These are phyloP conservation scores for Leptothorax acervorum DNA, from an alignment of 2,888 invertebrate species.

Conservation along the genomic window DNA sequence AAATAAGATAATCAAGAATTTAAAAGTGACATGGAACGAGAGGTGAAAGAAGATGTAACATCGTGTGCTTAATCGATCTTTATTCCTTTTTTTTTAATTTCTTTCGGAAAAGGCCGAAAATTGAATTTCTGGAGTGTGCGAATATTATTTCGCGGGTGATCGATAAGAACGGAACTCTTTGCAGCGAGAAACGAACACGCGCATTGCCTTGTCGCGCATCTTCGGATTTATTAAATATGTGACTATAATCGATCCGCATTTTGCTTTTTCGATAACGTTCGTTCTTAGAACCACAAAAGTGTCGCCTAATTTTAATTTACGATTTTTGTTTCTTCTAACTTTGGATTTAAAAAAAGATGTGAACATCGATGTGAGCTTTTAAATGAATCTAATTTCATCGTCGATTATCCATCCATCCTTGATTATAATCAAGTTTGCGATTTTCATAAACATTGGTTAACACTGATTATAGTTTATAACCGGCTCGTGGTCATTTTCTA, in stretches of 20 bases:
- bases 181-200: background rate
- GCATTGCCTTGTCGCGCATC: background rate
- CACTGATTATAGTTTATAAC: background rate
- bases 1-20: conserved; percentile 59
- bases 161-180: conserved; percentile 19
- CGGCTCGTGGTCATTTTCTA: background rate
- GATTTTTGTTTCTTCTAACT: background rate
- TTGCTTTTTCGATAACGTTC: background rate
- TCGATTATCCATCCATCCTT: background rate
- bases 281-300: background rate
- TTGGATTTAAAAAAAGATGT: background rate
- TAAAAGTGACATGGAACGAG: conserved; percentile 52
- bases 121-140: conserved; percentile 61
- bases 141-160: conserved; percentile 57
- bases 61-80: conserved; percentile 63
- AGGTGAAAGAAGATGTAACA: conserved; percentile 54
- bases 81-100: conserved; percentile 45
- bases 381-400: background rate
- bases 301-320: background rate
- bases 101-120: conserved; percentile 33
- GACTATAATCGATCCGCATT: background rate
- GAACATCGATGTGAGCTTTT: background rate
- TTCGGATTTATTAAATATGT: background rate
- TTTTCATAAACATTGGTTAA: background rate
- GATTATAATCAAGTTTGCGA: background rate